These are phyloP conservation scores for Monopterus albus DNA, from an alignment of 2,113 vertebrate species.

Conservation along the genomic window DNA sequence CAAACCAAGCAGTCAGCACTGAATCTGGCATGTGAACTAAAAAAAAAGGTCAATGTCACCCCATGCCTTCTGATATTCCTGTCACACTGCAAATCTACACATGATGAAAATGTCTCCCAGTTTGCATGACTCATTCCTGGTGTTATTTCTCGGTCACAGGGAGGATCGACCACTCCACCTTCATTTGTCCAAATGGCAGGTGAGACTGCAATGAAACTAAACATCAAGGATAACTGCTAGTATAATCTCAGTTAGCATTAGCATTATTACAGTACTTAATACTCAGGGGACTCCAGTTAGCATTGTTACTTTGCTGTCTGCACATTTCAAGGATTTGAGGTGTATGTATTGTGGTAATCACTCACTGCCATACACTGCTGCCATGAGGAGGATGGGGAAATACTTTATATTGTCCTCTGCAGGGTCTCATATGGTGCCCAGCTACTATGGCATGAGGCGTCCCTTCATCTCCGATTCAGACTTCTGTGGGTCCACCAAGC, in stretches of 20 bases:
- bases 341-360: too few species aligned
- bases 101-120: background rate
- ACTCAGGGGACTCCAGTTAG: background rate
- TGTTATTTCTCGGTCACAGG: constrained; percentile 78
- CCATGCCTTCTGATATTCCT: background rate
- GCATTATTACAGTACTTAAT: background rate
- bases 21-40: too few species aligned
- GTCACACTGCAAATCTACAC: background rate
- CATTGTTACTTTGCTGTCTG: too few species aligned
- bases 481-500: constrained; percentile 84
- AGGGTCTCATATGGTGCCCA: constrained; percentile 86
- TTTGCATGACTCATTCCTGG: constrained; percentile 42
- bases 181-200: constrained; percentile 87
- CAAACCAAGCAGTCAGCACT: too few species aligned
- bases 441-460: constrained; percentile 88
- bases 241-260: background rate
- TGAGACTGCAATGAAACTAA: constrained; percentile 74
- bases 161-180: constrained; percentile 73
- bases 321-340: background rate
- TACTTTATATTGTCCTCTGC: background rate
- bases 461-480: constrained; percentile 88
- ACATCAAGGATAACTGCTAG: background rate
- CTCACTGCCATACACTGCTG: too few species aligned
- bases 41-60: too few species aligned
- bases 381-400: background rate